A percentile compares a stretch with the other conserved stretches of the same genome.
phyloP scores from a whole-genome alignment of 2,888 invertebrate genomes.

The Ecliptopera silaceata region DNA sequence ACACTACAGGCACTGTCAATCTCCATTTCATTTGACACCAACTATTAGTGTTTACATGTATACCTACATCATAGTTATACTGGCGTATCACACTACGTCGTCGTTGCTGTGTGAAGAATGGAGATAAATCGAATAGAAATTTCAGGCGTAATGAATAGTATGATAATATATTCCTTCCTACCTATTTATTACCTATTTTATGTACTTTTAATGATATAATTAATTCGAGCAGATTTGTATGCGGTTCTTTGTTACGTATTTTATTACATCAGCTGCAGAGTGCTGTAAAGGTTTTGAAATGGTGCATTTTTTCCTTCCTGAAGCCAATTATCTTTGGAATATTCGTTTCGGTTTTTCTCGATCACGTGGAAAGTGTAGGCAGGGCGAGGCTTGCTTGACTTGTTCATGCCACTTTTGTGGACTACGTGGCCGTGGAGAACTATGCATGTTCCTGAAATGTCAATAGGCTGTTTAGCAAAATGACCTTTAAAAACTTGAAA shows the following conservation, averaged over 20 bases:
- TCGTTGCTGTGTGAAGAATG: too few species aligned
- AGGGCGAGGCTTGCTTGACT: conserved; percentile 91
- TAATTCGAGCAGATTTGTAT: neutral
- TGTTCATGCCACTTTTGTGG: conserved; percentile 95
- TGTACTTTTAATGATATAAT: too few species aligned
- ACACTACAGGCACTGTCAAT: too few species aligned
- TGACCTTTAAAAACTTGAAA: neutral
- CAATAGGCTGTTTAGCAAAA: neutral
- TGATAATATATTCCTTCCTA: too few species aligned
- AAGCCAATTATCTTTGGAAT: conserved; percentile 93
- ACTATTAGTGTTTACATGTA: too few species aligned
- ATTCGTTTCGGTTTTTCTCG: conserved; percentile 89
- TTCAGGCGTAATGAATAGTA: too few species aligned
- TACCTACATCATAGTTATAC: too few species aligned
- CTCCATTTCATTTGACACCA: too few species aligned
- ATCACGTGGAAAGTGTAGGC: conserved; percentile 98
- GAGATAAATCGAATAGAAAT: too few species aligned
- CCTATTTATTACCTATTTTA: too few species aligned
- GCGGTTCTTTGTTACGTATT: neutral
- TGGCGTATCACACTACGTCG: too few species aligned
- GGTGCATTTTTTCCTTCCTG: conserved; percentile 87
- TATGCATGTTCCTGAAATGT: conserved; percentile 89
- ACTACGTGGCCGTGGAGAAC: conserved; percentile 96
- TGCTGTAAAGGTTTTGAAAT: conserved; percentile 88
- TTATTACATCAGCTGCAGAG: conserved; percentile 46